These are phyloP conservation scores for Eublepharis macularius DNA, from an alignment of 2,113 vertebrate genomes.

Conservation along the genomic window DNA sequence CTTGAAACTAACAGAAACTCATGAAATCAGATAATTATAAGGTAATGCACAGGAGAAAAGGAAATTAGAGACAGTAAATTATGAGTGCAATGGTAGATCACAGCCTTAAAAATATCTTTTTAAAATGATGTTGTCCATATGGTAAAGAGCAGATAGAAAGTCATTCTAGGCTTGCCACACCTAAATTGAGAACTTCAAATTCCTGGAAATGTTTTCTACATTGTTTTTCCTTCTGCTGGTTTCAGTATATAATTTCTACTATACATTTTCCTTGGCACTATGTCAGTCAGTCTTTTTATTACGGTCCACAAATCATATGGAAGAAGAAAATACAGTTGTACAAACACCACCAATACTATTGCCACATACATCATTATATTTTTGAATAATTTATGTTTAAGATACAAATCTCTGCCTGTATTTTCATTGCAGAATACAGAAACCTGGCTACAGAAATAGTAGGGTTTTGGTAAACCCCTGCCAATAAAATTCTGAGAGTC, in stretches of 20 bases:
- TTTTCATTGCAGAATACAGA: too few relatives aligned
- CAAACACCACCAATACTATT: too few relatives aligned
- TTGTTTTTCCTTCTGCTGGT: conserved; percentile 2
- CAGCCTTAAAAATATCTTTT: conserved; percentile 14
- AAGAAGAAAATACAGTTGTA: too few relatives aligned
- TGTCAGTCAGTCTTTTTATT: too few relatives aligned
- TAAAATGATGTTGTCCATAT: not conserved
- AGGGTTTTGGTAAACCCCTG: too few relatives aligned
- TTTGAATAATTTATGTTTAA: too few relatives aligned
- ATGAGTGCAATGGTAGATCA: not conserved
- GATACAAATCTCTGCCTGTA: too few relatives aligned
- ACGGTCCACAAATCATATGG: too few relatives aligned
- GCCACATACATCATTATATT: too few relatives aligned
- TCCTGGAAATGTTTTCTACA: not conserved
- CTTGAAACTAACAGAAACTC: conserved; percentile 19
- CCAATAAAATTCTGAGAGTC: too few relatives aligned
- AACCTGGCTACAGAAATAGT: too few relatives aligned
- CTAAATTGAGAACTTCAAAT: not conserved
- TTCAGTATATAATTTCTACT: not conserved
- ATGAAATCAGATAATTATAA: conserved; percentile 11
- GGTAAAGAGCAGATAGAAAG: not conserved
- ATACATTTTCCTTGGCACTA: too few relatives aligned
- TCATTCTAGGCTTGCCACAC: conserved; percentile 1
- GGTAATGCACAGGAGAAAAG: not conserved
- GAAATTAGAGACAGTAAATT: conserved; percentile 12